These are phyloP conservation scores for Campoletis raptor DNA, from an alignment of 2,888 invertebrate genomes.

Conservation along the genomic window DNA sequence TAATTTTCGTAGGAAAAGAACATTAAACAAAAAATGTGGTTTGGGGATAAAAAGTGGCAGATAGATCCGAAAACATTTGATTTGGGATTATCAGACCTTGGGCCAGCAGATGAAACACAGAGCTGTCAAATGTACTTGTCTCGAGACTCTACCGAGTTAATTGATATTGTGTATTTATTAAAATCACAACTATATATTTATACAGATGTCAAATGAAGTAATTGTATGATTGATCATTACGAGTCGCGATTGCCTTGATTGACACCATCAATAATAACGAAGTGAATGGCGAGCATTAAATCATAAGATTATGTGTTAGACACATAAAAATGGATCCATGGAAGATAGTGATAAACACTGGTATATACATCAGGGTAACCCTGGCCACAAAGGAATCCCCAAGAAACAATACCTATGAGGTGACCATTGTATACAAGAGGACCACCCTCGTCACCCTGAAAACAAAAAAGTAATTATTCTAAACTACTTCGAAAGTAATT, in stretches of 20 bases:
- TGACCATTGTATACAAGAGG: slow-evolving; percentile 58
- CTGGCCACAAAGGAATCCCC: slow-evolving; percentile 56
- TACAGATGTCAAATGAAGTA: neutral
- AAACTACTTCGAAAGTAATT: neutral
- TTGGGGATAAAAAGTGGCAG: neutral
- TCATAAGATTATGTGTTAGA: slow-evolving; percentile 9
- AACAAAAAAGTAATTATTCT: neutral
- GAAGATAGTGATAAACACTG: slow-evolving; percentile 57
- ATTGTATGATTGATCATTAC: neutral
- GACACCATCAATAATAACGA: neutral
- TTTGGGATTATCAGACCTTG: no score
- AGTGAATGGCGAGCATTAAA: neutral
- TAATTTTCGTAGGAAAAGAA: neutral
- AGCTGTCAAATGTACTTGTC: no score
- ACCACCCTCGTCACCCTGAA: slow-evolving; percentile 73
- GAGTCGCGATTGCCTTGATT: neutral
- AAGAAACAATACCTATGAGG: slow-evolving; percentile 69
- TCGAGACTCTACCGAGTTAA: no score
- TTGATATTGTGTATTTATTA: slow-evolving; percentile 7
- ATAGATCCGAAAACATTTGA: no score
- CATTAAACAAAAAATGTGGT: neutral
- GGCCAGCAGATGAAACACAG: no score
- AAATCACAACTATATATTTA: neutral
- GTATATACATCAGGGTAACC: slow-evolving; percentile 70
- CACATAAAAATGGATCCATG: slow-evolving; percentile 56